Conservation (phyloP, 2,888 invertebrate genomes). For the Diplazon laetatorius region DNA sequence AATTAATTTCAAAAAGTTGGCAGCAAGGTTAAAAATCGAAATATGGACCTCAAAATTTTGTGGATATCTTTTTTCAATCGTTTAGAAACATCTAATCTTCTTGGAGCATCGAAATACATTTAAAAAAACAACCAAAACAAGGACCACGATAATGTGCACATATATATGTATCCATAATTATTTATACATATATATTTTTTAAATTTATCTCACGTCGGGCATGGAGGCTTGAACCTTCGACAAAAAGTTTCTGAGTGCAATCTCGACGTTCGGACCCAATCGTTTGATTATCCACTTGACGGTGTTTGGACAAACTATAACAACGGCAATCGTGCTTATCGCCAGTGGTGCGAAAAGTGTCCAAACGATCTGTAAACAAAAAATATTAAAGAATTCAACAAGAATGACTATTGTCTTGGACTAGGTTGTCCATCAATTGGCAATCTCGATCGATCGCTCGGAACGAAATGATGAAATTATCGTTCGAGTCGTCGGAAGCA, state of each 20-base stretch:
- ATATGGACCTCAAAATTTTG: too few relatives aligned
- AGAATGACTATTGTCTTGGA: too few relatives aligned
- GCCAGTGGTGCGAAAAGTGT: slow-evolving; percentile 70
- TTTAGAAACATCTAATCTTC: too few relatives aligned
- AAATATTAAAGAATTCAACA: slow-evolving; percentile 3
- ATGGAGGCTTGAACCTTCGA: slow-evolving; percentile 60
- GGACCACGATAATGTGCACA: too few relatives aligned
- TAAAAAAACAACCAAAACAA: background rate
- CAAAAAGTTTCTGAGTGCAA: slow-evolving; percentile 56
- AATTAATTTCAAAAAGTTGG: too few relatives aligned
- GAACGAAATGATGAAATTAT: background rate
- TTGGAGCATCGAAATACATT: too few relatives aligned
- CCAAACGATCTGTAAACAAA: slow-evolving; percentile 69
- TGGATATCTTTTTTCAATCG: too few relatives aligned
- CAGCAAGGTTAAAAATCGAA: too few relatives aligned
- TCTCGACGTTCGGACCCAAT: slow-evolving; percentile 67
- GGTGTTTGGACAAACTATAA: slow-evolving; percentile 74
- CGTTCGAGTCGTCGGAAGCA: background rate
- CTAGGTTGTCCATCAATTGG: background rate
- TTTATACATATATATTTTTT: background rate
- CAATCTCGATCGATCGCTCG: background rate
- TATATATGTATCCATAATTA: too few relatives aligned
- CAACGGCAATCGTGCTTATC: slow-evolving; percentile 71
- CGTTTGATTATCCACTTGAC: slow-evolving; percentile 70
- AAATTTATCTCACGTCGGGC: slow-evolving; percentile 52